phyloP scores from a whole-genome alignment of 1,140 invertebrate genomes.

The Gryon sp. region DNA sequence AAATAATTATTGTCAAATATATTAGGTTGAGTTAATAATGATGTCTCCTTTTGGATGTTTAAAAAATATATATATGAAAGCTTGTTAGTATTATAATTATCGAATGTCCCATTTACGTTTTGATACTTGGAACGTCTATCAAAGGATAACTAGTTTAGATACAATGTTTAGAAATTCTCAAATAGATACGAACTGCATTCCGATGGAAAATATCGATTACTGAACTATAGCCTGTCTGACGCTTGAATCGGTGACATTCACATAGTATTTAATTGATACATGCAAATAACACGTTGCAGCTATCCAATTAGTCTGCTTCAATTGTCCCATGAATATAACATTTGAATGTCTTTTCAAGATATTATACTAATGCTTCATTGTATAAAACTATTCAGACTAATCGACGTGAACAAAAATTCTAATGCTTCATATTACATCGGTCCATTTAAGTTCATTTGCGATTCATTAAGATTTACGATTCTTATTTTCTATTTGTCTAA shows the following conservation, averaged over 20 bases:
- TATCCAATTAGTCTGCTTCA: conserved; percentile 38
- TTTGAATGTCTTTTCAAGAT: conserved; percentile 15
- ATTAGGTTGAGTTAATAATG: no score
- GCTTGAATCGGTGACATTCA: conserved; percentile 38
- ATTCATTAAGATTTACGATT: no score
- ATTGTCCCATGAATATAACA: conserved; percentile 22
- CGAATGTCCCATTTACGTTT: conserved; percentile 9
- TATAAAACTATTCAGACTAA: no score
- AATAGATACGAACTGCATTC: conserved; percentile 24
- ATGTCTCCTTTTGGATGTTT: no score
- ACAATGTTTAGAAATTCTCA: conserved; percentile 31
- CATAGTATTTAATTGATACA: conserved; percentile 49
- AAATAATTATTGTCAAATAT: no score
- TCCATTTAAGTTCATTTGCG: no score
- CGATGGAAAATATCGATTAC: conserved; percentile 42
- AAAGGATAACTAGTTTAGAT: conserved; percentile 38
- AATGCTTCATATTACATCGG: no score
- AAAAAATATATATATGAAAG: no score
- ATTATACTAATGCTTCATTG: no score
- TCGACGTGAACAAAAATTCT: no score
- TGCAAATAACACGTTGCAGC: conserved; percentile 33
- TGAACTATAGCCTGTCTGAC: conserved; percentile 8
- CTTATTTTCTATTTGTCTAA: no score
- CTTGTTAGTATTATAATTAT: conserved; percentile 9
- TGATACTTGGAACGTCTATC: conserved; percentile 3